A percentile compares a stretch with the other conserved stretches of the same genome.
phyloP scores from a whole-genome alignment of 1,140 invertebrate species.

The Colletes latitarsis region DNA sequence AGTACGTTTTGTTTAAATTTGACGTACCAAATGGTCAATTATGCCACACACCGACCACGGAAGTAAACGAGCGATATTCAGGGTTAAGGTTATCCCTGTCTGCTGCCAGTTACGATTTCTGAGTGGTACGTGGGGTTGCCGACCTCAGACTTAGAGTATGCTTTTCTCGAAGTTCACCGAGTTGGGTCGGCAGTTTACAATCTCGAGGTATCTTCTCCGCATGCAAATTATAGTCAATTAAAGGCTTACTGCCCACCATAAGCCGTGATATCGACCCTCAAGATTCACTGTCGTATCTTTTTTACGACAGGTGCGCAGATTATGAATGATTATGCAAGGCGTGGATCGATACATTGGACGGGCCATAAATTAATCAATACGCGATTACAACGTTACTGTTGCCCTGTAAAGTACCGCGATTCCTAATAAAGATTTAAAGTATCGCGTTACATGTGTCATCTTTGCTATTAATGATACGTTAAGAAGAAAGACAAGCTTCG shows the following conservation, averaged over 20 bases:
- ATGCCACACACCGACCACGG: slow-evolving; percentile 5
- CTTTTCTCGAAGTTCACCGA: slow-evolving; percentile 51
- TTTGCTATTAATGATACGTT: too few species aligned
- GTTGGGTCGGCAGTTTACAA: slow-evolving; percentile 69
- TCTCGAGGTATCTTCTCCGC: slow-evolving; percentile 64
- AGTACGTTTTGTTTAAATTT: not conserved
- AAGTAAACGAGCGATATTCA: slow-evolving; percentile 63
- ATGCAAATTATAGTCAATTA: slow-evolving; percentile 76
- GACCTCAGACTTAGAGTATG: slow-evolving; percentile 51
- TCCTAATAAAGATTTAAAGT: not conserved
- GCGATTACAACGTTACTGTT: slow-evolving; percentile 2
- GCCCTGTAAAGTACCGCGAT: not conserved
- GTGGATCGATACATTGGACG: slow-evolving; percentile 23
- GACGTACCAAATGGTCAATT: not conserved
- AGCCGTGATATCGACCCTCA: slow-evolving; percentile 59
- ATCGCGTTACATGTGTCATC: too few species aligned
- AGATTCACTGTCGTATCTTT: slow-evolving; percentile 12
- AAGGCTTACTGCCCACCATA: slow-evolving; percentile 60
- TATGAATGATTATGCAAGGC: slow-evolving; percentile 7
- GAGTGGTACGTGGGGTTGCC: slow-evolving; percentile 55
- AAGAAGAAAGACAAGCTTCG: too few species aligned
- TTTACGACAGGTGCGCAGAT: slow-evolving; percentile 2
- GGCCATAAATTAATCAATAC: slow-evolving; percentile 4
- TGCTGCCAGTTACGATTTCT: slow-evolving; percentile 58
- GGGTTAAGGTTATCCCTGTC: slow-evolving; percentile 68